These are phyloP conservation scores for Tinea trinotella DNA, from an alignment of 2,888 invertebrate genomes.

Conservation along the genomic window DNA sequence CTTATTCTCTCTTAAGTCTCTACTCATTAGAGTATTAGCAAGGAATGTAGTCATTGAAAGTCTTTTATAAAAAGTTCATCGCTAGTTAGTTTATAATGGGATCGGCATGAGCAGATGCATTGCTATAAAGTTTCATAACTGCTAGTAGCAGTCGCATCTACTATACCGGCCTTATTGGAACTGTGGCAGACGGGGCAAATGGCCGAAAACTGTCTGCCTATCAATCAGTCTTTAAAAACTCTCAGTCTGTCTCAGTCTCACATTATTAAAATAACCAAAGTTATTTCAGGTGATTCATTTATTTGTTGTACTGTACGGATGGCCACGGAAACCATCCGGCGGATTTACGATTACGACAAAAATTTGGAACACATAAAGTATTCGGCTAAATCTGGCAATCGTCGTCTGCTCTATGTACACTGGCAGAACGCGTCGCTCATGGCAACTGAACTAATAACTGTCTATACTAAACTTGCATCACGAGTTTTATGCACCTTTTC, in stretches of 20 bases:
- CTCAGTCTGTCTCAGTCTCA: not conserved
- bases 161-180: too few relatives aligned
- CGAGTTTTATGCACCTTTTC: conserved; percentile 10
- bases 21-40: too few relatives aligned
- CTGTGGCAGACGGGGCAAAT: too few relatives aligned
- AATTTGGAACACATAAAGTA: conserved; percentile 5
- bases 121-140: too few relatives aligned
- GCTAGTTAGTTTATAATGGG: too few relatives aligned
- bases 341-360: conserved; percentile 17
- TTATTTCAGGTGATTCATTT: conserved; percentile 10
- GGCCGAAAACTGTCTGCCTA: too few relatives aligned
- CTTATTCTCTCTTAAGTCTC: not conserved
- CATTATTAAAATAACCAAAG: not conserved
- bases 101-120: too few relatives aligned
- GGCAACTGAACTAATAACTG: conserved; percentile 43
- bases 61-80: too few relatives aligned
- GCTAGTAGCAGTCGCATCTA: too few relatives aligned
- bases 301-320: not conserved
- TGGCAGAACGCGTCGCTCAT: conserved; percentile 14
- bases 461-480: conserved; percentile 25
- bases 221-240: too few relatives aligned
- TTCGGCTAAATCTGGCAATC: conserved; percentile 34
- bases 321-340: not conserved
- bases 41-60: too few relatives aligned
- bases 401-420: conserved; percentile 32